Base-by-base conservation (phyloP, 2,113 vertebrate genomes). In the Pogona vitticeps region DNA sequence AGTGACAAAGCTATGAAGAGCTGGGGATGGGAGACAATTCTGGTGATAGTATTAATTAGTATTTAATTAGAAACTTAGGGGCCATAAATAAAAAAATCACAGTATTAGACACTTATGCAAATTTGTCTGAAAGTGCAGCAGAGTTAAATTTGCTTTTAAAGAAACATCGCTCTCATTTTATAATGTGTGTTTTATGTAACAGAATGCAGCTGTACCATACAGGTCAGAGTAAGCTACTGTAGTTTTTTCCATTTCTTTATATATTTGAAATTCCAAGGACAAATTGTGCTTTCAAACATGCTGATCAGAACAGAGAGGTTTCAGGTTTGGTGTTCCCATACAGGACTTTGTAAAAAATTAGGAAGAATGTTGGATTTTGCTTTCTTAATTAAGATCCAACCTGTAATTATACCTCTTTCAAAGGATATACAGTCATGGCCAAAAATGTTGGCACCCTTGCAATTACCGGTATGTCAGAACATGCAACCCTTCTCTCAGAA, bases 41-140 rank as follows among this genome's bases (percentile, higher is more conserved):
- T 96, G 90, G 95, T 95, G 94, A 96, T 96, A 96, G 94, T 96
- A 97, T 97, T 97, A 98, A 97, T 98, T 97, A 97, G 94, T 96
- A 97, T 98, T 98, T 98, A 97, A 98, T 97, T 97, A 97, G 96
- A 97, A 97, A 98, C 91, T 93, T 96, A 94, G 92, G 89, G 92
- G 90, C 93, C 93, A 97, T 98, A 97, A 98, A 98, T 98, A 96
- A 96, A 96, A 97, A 96, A 94, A 95, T 96, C 92, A 94, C 93
- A 83, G 94, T 93, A 94, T 88, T 52, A 96, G 91, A 95, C 84
- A 75, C 95, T 95, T 93, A 96, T 95, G 94, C 92, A 96, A 95
- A 97, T 95, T 94, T 92, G 87, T 94, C 71, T 61, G 88, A 93
- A 95, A 91, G 72, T 92, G 56, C 85, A 40, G 88, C 87, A 38